These are phyloP conservation scores for Perccottus glenii DNA, from an alignment of 2,113 vertebrate species.

Conservation along the genomic window DNA sequence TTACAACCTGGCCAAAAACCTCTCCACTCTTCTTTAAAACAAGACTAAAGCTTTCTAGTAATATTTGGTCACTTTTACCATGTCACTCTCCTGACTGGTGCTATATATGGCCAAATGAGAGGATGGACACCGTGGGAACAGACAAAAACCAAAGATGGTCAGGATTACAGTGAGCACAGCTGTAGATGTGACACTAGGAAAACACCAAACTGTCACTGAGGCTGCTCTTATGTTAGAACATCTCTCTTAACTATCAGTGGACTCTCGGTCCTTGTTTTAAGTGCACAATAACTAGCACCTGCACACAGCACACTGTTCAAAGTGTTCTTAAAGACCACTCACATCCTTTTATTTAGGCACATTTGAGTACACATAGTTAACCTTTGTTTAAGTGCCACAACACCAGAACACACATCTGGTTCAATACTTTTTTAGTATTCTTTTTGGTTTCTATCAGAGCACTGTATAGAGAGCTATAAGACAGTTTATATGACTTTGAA, in stretches of 20 bases:
- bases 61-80: background rate
- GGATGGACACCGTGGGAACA: constrained; percentile 51
- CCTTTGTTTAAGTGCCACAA: constrained; percentile 20
- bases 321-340: constrained; percentile 33
- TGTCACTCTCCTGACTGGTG: constrained; percentile 33
- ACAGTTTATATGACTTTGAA: too few relatives aligned
- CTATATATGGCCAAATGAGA: constrained; percentile 68
- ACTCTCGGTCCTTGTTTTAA: constrained; percentile 33
- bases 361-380: constrained; percentile 12
- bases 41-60: too few relatives aligned
- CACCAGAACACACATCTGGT: background rate
- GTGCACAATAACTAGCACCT: constrained; percentile 55
- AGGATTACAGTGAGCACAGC: constrained; percentile 45
- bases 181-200: constrained; percentile 37
- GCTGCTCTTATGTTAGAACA: constrained; percentile 32
- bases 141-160: constrained; percentile 65
- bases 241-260: constrained; percentile 28
- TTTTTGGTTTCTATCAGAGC: too few relatives aligned
- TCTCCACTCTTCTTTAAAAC: too few relatives aligned
- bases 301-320: constrained; percentile 6
- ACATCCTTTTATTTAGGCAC: constrained; percentile 36
- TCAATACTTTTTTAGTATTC: too few relatives aligned
- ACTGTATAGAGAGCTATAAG: too few relatives aligned
- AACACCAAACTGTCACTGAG: constrained; percentile 25
- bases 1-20: too few relatives aligned